These are phyloP conservation scores for Temnothorax curvispinosus DNA, from an alignment of 1,140 invertebrate genomes.

Conservation along the genomic window DNA sequence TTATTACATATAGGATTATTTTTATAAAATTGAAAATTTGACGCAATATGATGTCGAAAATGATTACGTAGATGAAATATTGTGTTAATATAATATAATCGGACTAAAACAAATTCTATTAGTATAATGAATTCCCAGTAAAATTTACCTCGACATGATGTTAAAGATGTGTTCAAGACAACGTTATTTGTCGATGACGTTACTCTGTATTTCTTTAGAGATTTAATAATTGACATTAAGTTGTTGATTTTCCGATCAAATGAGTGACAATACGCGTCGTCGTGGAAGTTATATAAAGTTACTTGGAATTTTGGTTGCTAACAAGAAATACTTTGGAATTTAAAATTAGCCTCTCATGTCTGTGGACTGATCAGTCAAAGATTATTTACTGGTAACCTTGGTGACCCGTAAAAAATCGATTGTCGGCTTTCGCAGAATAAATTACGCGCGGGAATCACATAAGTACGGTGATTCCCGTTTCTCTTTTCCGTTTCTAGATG, in stretches of 20 bases:
- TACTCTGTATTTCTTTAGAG: neutral
- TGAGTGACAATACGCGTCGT: neutral
- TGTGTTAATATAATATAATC: neutral
- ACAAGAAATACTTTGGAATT: neutral
- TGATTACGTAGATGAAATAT: neutral
- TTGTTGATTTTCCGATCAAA: neutral
- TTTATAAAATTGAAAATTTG: neutral
- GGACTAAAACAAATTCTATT: neutral
- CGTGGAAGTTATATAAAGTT: slow-evolving; percentile 6
- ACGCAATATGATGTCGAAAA: neutral
- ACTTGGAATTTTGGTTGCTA: slow-evolving; percentile 56
- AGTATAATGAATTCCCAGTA: neutral
- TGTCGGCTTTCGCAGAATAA: neutral
- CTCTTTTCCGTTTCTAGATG: neutral
- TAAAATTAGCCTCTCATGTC: slow-evolving; percentile 12
- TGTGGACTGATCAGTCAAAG: neutral
- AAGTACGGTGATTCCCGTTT: neutral
- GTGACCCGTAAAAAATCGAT: slow-evolving; percentile 17
- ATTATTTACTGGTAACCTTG: slow-evolving; percentile 61
- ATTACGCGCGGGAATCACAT: neutral
- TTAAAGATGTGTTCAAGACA: neutral
- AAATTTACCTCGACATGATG: slow-evolving; percentile 32
- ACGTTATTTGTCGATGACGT: neutral
- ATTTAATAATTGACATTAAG: neutral
- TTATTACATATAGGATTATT: neutral